Evolutionary conservation across 2,797 vertebrate species (phyloP).

Genomic region (Poecilia picta): DNA sequence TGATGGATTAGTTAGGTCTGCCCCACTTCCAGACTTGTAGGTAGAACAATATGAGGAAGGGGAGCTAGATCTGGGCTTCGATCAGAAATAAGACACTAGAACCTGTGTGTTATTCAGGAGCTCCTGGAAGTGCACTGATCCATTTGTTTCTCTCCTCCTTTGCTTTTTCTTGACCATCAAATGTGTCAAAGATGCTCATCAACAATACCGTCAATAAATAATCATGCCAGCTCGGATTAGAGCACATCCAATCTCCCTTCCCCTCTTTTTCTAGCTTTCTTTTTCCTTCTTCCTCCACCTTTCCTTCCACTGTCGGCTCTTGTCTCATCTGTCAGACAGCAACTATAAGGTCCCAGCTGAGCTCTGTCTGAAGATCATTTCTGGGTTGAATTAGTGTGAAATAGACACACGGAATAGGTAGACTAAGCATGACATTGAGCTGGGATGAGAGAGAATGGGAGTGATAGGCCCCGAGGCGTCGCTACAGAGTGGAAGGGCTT

Average conservation of each 20-base stretch:
- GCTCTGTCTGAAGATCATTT: slow-evolving; percentile 76
- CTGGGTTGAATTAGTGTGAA: slow-evolving; percentile 83
- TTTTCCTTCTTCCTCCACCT: slow-evolving; percentile 51
- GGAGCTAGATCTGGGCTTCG: slow-evolving; percentile 63
- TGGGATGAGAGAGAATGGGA: slow-evolving; percentile 74
- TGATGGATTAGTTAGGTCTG: slow-evolving; percentile 79
- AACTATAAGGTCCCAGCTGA: slow-evolving; percentile 77
- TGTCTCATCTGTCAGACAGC: slow-evolving; percentile 72
- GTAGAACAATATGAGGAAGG: slow-evolving; percentile 66
- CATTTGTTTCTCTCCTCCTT: slow-evolving; percentile 20
- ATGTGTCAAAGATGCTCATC: slow-evolving; percentile 58
- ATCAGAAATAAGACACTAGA: slow-evolving; percentile 47
- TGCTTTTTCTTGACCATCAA: slow-evolving; percentile 52
- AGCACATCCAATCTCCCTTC: slow-evolving; percentile 64
- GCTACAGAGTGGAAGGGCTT: slow-evolving; percentile 58
- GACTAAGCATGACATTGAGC: slow-evolving; percentile 84
- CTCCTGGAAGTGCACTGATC: slow-evolving; percentile 9
- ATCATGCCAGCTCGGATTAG: slow-evolving; percentile 63
- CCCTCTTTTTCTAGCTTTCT: slow-evolving; percentile 30
- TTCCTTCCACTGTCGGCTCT: slow-evolving; percentile 56
- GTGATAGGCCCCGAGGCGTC: slow-evolving; percentile 67
- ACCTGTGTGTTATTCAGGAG: slow-evolving; percentile 20
- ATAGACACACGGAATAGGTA: slow-evolving; percentile 82
- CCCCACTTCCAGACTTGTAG: slow-evolving; percentile 71
- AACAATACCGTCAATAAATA: slow-evolving; percentile 54